Evolutionary conservation across 2,113 vertebrate genomes (phyloP).

Genomic region (Passer domesticus): DNA sequence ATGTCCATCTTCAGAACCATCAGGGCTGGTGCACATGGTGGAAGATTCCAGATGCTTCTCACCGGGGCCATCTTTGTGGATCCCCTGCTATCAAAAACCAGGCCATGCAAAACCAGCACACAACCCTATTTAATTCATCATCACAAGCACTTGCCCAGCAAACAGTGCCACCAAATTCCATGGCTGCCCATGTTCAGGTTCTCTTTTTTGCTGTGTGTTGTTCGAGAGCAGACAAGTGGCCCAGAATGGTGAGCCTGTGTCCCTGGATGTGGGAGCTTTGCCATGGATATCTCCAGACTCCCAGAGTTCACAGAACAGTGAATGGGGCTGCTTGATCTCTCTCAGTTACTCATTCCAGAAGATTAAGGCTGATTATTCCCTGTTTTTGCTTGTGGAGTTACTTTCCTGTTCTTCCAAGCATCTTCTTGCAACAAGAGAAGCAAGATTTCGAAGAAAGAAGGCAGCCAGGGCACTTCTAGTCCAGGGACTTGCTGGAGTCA

Average conservation of each 20-base stretch:
- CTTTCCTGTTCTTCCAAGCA: neutral
- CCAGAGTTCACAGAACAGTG: neutral
- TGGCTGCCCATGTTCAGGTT: neutral
- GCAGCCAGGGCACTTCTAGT: neutral
- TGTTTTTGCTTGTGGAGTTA: neutral
- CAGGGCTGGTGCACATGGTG: neutral
- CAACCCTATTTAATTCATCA: neutral
- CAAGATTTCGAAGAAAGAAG: neutral
- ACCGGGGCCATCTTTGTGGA: neutral
- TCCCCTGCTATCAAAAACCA: neutral
- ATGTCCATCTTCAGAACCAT: neutral
- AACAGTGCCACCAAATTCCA: neutral
- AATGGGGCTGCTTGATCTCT: rapidly evolving
- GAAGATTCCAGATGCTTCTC: neutral
- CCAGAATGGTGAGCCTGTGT: rapidly evolving
- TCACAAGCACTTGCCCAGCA: neutral
- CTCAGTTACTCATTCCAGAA: neutral
- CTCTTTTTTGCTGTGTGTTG: neutral
- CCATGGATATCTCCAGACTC: neutral
- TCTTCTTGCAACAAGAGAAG: neutral
- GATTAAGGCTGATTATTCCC: neutral
- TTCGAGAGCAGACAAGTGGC: rapidly evolving
- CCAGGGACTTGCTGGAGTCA: neutral
- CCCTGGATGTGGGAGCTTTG: neutral
- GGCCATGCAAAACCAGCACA: neutral